Evolutionary conservation across 2,113 vertebrate genomes (phyloP), one percentile per base, ranked within the genome.

Genomic region (Solea solea): DNA sequence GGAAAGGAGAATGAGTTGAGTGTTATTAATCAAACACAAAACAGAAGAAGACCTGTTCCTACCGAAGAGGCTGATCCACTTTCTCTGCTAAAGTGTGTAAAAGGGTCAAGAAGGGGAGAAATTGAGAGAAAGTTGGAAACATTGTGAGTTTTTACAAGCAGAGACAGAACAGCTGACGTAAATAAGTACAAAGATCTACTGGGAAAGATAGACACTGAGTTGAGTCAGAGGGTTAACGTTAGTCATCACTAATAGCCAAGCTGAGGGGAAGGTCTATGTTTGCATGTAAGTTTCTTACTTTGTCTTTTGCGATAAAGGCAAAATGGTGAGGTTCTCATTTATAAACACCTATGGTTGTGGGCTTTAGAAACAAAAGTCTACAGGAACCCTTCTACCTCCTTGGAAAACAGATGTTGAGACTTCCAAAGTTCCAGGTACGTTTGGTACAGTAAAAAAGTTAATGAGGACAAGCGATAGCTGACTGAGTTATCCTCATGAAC

Each of bases 61-160:
- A 98, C 96, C 95, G 93, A 93, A 95, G 94, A 94, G 95, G 95
- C 90, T 94, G 95, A 93, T 97, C 96, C 95, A 97, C 83, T 89
- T 95, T 94, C 81, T 97, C 95, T 94, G 93, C 96, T 93, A 94
- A 93, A 84, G 78, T 82, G 81, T 39, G 34, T 34, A 81, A 27
- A 85, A 72, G 83, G 28, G n/a, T 54, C 27, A 50, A 60, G 70
- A 28, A 63, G 71, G 52, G 21, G 21, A 25, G 16, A 52, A 70
- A 81, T 48, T 78, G 25, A 86, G 69, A 76, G 48, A 80, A 72
- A 81, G 74, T 57, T 7, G 67, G 76, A 87, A 66, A 69, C 39
- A 59, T 69, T 40, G 62, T 76, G 9, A 84, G 69, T 49, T 65
- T 73, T 15, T 41, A 68, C 52, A 76, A 66, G 48, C 48, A 70